Conservation (phyloP, 2,113 vertebrate genomes). For the Euleptes europaea region DNA sequence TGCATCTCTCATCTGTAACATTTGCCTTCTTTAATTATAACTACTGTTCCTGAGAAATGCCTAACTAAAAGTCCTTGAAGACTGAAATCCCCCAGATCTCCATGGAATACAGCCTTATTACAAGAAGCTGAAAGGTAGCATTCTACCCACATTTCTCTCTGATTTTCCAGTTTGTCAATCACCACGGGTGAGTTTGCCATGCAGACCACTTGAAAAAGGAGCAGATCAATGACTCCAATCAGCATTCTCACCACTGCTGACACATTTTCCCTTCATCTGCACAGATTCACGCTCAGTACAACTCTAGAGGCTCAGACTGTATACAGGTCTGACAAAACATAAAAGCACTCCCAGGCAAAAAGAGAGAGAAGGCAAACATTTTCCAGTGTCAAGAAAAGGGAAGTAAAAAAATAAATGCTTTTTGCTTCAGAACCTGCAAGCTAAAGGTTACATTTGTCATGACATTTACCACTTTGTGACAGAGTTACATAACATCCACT, state of each 20-base stretch:
- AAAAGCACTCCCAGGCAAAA: neutral
- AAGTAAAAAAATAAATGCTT: neutral
- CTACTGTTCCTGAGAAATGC: neutral
- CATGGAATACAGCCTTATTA: neutral
- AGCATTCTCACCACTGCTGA: neutral
- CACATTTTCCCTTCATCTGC: constrained; percentile 13
- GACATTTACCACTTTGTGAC: neutral
- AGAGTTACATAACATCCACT: neutral
- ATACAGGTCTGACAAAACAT: neutral
- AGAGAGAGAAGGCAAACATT: neutral
- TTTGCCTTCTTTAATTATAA: constrained; percentile 13
- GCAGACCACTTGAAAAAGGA: neutral
- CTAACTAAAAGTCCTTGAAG: neutral
- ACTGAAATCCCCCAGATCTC: neutral
- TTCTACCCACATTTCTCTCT: neutral
- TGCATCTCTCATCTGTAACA: neutral
- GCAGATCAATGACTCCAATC: neutral
- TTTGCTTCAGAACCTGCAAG: neutral
- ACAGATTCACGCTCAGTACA: neutral
- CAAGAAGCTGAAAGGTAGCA: neutral
- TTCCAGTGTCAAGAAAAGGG: neutral
- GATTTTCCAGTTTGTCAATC: constrained; percentile 4
- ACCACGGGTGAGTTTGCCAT: neutral
- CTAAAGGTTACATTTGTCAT: neutral
- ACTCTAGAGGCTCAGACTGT: neutral